Evolutionary conservation across 1,140 invertebrate species (phyloP).

Genomic region (Rhopalosiphum padi): DNA sequence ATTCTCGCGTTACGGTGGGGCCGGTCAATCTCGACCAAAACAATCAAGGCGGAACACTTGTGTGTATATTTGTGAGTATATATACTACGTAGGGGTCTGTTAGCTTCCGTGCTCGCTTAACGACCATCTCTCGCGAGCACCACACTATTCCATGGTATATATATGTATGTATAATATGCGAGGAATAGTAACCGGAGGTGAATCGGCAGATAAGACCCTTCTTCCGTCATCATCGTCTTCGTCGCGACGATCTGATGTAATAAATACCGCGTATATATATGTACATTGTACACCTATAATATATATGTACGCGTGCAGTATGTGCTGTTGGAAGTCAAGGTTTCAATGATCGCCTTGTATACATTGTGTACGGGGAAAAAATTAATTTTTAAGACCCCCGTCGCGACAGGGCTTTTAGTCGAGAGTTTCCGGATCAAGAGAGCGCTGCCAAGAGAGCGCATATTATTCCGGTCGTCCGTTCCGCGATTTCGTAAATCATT

Average conservation of each 20-base stretch:
- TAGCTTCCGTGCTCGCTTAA: constrained; percentile 36
- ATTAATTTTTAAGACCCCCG: constrained; percentile 29
- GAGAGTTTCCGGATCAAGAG: constrained; percentile 28
- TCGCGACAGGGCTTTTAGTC: constrained; percentile 25
- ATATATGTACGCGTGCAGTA: not conserved
- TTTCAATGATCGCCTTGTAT: not conserved
- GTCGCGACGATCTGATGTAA: not conserved
- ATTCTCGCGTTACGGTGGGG: not conserved
- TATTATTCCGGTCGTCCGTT: not conserved
- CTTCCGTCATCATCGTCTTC: not conserved
- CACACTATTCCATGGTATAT: not conserved
- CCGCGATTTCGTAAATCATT: constrained; percentile 52
- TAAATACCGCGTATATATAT: not conserved
- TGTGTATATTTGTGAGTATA: not conserved
- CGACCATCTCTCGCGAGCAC: not conserved
- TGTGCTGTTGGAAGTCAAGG: not conserved
- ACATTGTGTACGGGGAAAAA: not conserved
- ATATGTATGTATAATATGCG: too few species aligned
- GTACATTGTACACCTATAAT: not conserved
- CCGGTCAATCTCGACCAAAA: constrained; percentile 51
- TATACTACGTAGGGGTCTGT: not conserved
- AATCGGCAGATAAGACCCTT: constrained; percentile 55
- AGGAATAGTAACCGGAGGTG: constrained; percentile 42
- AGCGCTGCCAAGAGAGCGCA: constrained; percentile 25
- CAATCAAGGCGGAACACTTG: constrained; percentile 44